Evolutionary conservation across 2,797 vertebrate species (phyloP).

Genomic region (Falco concolor): DNA sequence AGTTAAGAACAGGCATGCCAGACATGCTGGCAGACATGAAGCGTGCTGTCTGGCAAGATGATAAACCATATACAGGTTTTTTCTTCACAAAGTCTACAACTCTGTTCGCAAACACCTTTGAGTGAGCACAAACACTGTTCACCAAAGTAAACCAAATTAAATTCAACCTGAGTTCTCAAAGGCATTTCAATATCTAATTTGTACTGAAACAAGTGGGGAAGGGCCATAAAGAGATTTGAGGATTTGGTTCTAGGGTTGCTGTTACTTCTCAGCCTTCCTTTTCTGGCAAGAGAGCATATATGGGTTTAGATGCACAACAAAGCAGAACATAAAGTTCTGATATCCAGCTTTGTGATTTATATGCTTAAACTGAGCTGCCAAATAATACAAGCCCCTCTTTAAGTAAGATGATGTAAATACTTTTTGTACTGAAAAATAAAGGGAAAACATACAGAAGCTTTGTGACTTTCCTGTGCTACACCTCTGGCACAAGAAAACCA

Average conservation of each 20-base stretch:
- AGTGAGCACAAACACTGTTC: background rate
- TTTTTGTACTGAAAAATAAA: background rate
- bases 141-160: background rate
- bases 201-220: background rate
- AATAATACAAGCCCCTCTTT: background rate
- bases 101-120: background rate
- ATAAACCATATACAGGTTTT: background rate
- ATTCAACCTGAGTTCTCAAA: background rate
- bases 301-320: background rate
- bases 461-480: background rate
- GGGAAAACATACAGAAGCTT: background rate
- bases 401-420: background rate
- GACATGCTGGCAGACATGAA: background rate
- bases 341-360: background rate
- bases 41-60: background rate
- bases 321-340: background rate
- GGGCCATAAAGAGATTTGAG: background rate
- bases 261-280: background rate
- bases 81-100: background rate
- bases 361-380: background rate
- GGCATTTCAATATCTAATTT: background rate
- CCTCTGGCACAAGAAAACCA: background rate
- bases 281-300: rapidly evolving
- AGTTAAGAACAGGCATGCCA: background rate
- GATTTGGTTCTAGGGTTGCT: background rate